phyloP scores from a whole-genome alignment of 2,113 vertebrate genomes.

The Tonatia bakeri region DNA sequence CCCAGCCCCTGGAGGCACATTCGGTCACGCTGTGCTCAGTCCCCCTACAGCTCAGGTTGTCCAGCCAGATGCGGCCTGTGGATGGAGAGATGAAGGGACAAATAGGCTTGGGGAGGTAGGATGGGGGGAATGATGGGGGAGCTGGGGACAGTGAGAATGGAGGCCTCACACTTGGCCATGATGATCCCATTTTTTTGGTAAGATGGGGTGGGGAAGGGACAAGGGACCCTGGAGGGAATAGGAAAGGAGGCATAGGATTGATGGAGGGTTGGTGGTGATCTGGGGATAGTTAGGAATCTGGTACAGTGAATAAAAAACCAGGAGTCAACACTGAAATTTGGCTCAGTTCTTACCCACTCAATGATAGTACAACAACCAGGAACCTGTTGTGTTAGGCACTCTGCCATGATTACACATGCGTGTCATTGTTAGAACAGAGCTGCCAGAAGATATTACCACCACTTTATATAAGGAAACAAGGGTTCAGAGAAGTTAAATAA shows the following conservation, averaged over 20 bases:
- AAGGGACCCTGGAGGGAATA: background rate
- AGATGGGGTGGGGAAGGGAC: background rate
- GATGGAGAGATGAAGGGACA: conserved; percentile 2
- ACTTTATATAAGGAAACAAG: background rate
- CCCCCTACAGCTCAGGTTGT: conserved; percentile 91
- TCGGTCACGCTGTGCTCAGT: conserved; percentile 86
- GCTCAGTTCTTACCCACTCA: background rate
- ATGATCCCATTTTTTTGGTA: background rate
- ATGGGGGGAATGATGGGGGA: background rate
- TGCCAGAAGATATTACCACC: background rate
- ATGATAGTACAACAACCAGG: background rate
- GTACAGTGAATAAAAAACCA: background rate
- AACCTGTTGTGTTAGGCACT: background rate
- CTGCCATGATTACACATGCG: background rate
- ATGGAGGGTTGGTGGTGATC: background rate
- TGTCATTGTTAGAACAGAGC: background rate
- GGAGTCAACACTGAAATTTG: background rate
- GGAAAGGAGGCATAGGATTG: background rate
- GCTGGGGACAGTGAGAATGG: background rate
- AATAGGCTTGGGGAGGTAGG: background rate
- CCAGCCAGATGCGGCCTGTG: conserved; percentile 96
- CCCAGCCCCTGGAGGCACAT: conserved; percentile 94
- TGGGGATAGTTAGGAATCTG: background rate
- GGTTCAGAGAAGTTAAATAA: background rate
- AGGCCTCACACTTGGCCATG: background rate